Conservation (phyloP, 2,113 vertebrate species). For the Oncorhynchus mykiss region DNA sequence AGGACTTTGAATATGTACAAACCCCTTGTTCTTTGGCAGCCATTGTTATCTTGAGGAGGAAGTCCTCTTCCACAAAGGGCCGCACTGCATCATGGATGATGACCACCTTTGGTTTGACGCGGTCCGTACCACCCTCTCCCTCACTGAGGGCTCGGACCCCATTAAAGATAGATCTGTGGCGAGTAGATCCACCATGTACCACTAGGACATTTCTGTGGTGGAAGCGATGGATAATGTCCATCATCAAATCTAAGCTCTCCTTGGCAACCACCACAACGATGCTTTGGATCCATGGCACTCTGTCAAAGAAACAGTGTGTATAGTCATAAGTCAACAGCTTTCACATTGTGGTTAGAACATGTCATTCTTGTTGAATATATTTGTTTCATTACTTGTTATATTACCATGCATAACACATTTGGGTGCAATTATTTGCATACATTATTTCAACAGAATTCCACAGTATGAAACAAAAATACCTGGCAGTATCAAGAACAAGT, state of each 20-base stretch:
- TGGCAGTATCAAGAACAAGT: background rate
- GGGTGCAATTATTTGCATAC: too few relatives aligned
- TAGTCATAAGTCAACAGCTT: background rate
- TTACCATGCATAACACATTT: too few relatives aligned
- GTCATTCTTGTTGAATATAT: background rate
- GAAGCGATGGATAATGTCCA: conserved; percentile 78
- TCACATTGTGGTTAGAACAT: background rate
- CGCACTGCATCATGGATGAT: conserved; percentile 96
- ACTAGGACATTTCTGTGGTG: conserved; percentile 77
- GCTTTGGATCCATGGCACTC: conserved; percentile 86
- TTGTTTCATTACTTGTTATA: background rate
- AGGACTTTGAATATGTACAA: conserved; percentile 50
- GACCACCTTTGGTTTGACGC: conserved; percentile 84
- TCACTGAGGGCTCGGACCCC: conserved; percentile 81
- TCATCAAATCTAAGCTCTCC: conserved; percentile 84
- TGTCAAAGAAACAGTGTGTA: conserved; percentile 54
- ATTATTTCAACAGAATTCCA: background rate
- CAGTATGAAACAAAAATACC: background rate
- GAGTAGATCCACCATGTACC: conserved; percentile 84
- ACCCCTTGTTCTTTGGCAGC: conserved; percentile 92
- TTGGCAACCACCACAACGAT: conserved; percentile 86
- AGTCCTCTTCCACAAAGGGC: conserved; percentile 92
- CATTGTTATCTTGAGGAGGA: conserved; percentile 79
- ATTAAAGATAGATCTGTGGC: conserved; percentile 91
- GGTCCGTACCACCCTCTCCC: conserved; percentile 33